Percentiles rank a stretch among this genome's conserved stretches.
phyloP scores from a whole-genome alignment of 2,113 vertebrate species.

The Odontophorus gujanensis region DNA sequence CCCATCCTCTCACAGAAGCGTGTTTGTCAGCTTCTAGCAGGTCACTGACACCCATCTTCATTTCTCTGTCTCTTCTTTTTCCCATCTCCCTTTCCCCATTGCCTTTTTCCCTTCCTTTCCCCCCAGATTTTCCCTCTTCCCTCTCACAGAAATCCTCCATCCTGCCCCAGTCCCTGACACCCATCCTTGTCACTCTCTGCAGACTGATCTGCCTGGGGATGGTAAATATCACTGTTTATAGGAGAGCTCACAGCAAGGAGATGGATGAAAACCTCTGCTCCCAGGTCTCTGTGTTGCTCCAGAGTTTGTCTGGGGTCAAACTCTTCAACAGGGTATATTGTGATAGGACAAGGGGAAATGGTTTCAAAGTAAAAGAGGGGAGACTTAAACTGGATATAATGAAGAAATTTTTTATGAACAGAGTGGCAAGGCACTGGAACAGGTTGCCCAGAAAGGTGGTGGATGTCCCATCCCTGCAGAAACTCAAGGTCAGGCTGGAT shows the following conservation, averaged over 20 bases:
- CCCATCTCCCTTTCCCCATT: neutral
- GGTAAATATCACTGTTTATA: neutral
- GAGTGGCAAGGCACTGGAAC: no score
- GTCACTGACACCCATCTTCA: neutral
- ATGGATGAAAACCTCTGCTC: neutral
- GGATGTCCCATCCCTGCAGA: no score
- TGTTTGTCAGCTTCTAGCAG: neutral
- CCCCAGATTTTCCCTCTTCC: fast-evolving
- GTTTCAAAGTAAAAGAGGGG: no score
- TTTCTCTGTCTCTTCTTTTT: neutral
- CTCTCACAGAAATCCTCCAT: neutral
- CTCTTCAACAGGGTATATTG: no score
- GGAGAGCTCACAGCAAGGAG: neutral
- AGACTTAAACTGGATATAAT: no score
- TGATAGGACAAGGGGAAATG: no score
- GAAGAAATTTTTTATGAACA: no score
- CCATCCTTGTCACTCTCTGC: neutral
- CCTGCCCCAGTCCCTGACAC: neutral
- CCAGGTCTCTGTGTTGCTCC: neutral
- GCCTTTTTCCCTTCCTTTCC: neutral
- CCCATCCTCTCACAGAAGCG: neutral
- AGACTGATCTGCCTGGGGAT: neutral
- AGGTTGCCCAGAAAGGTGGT: no score
- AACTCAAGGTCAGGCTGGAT: no score
- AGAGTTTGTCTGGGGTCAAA: neutral